Percentiles rank a stretch among this genome's conserved stretches.
These are phyloP conservation scores for Laspeyria flexula DNA, from an alignment of 2,888 invertebrate species.

Conservation along the genomic window DNA sequence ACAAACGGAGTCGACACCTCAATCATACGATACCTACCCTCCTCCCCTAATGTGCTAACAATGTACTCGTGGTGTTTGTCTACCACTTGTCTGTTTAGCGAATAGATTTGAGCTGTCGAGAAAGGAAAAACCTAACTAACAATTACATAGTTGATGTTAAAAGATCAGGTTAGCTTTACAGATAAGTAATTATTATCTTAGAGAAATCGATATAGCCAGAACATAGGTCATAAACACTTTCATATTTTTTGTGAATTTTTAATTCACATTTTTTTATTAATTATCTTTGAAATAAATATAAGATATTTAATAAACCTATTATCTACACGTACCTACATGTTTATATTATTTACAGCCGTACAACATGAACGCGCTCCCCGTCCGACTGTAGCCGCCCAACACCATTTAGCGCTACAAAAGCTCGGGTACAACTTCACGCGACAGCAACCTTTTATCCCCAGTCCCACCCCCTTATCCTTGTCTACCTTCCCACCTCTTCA, in stretches of 20 bases:
- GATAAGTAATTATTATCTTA: no score
- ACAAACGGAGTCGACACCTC: constrained; percentile 15
- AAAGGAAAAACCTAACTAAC: no score
- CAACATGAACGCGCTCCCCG: constrained; percentile 96
- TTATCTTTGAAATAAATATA: no score
- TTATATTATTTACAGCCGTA: constrained; percentile 88
- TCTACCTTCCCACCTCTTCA: constrained; percentile 63
- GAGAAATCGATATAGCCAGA: no score
- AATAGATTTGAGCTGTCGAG: constrained; percentile 29
- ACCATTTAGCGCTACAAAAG: constrained; percentile 77
- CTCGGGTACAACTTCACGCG: constrained; percentile 78
- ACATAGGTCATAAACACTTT: no score
- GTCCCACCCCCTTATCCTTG: constrained; percentile 56
- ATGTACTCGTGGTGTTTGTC: constrained; percentile 42
- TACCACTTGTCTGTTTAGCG: constrained; percentile 49
- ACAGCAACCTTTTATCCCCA: constrained; percentile 58
- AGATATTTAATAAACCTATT: no score
- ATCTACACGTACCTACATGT: neutral
- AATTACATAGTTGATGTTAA: no score
- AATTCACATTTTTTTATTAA: no score
- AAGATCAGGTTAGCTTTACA: no score
- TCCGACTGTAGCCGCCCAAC: constrained; percentile 64
- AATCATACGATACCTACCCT: constrained; percentile 7
- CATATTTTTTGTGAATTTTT: no score
- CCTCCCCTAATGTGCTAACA: constrained; percentile 36